phyloP scores from a whole-genome alignment of 2,888 invertebrate species.

The Portevinia maculata region DNA sequence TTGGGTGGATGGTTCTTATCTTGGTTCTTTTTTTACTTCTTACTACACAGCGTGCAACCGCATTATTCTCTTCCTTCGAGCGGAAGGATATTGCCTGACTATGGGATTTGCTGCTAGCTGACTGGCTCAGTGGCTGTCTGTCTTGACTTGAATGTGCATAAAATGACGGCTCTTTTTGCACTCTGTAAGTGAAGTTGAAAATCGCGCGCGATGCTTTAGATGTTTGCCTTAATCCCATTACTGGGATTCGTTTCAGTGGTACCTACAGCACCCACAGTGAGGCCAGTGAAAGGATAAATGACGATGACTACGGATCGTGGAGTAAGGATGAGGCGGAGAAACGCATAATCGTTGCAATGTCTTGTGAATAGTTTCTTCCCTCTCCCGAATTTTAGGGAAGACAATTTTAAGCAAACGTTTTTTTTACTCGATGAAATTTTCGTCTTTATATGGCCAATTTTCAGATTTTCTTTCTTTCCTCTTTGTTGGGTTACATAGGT shows the following conservation, averaged over 20 bases:
- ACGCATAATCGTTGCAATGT: conserved; percentile 59
- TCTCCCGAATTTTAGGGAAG: conserved; percentile 13
- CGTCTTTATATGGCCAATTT: conserved; percentile 39
- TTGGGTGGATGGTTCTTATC: conserved; percentile 36
- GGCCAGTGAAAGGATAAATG: conserved; percentile 38
- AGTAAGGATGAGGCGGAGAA: conserved; percentile 19
- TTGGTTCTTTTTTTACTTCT: conserved; percentile 2
- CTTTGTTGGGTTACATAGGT: conserved; percentile 36
- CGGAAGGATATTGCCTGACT: conserved; percentile 61
- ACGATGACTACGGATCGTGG: background rate
- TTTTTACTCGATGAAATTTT: conserved; percentile 1
- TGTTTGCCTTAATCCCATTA: conserved; percentile 69
- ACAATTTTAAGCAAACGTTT: conserved; percentile 6
- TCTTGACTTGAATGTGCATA: conserved; percentile 47
- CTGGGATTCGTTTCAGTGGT: conserved; percentile 49
- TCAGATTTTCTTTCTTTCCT: conserved; percentile 16
- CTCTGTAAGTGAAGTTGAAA: conserved; percentile 63
- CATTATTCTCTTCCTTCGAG: conserved; percentile 50
- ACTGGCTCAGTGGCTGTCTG: conserved; percentile 54
- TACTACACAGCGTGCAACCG: conserved; percentile 27
- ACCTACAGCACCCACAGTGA: conserved; percentile 18
- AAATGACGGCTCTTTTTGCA: conserved; percentile 72
- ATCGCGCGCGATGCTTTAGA: conserved; percentile 61
- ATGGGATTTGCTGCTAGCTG: conserved; percentile 55
- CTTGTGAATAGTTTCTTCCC: conserved; percentile 26